These are phyloP conservation scores for Pandemis heparana DNA, from an alignment of 2,888 invertebrate species.

Conservation along the genomic window DNA sequence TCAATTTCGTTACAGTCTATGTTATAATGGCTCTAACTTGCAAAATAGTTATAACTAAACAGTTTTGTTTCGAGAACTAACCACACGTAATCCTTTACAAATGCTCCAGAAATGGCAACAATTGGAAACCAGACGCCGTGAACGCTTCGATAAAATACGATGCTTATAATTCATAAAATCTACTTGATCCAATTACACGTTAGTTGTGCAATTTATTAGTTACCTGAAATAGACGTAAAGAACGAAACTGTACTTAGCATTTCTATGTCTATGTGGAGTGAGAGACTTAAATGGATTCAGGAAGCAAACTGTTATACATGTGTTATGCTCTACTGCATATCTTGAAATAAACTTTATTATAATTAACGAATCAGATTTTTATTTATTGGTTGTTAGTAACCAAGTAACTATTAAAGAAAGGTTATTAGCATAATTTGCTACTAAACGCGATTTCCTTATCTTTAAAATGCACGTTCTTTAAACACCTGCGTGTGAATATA, in stretches of 20 bases:
- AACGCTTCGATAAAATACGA: conserved; percentile 23
- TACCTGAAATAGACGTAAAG: conserved; percentile 6
- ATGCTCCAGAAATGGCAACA: conserved; percentile 7
- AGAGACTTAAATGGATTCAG: background rate
- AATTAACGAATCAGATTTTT: background rate
- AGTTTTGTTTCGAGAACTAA: conserved; percentile 29
- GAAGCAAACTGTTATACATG: background rate
- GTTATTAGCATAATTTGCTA: conserved; percentile 4
- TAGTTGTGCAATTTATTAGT: conserved; percentile 21
- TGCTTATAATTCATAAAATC: conserved; percentile 10
- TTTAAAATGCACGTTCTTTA: conserved; percentile 2
- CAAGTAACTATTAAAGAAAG: background rate
- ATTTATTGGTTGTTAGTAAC: conserved; percentile 1
- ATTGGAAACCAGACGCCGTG: conserved; percentile 25
- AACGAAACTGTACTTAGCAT: background rate
- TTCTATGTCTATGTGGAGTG: background rate
- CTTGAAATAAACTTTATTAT: background rate
- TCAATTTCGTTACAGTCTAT: conserved; percentile 24
- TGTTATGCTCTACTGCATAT: background rate
- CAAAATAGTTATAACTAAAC: conserved; percentile 30
- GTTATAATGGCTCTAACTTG: conserved; percentile 44
- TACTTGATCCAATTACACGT: conserved; percentile 20
- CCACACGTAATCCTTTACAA: conserved; percentile 41
- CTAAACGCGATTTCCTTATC: background rate
- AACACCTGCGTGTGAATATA: background rate